Evolutionary conservation across 2,113 vertebrate species (phyloP), one percentile per base, ranked within the genome.

Genomic region (Oryzias celebensis): DNA sequence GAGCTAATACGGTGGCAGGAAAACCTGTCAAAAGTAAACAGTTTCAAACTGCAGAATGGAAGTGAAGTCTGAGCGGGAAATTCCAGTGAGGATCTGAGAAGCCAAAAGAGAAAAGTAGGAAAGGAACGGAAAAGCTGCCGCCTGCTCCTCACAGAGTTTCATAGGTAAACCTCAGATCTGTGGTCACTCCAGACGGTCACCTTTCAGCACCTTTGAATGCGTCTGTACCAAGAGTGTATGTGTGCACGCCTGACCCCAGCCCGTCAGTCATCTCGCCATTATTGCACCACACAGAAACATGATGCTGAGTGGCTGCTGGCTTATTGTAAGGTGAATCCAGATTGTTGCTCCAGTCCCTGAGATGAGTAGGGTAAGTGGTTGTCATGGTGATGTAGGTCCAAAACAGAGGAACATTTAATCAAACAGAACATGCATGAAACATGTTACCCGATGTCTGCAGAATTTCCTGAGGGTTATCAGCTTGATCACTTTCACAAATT

Each of bases 131-230:
- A 71, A 82, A 60, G 42, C 58, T 68, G 61, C 50, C 41, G 46
- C 45, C 70, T 48, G 23, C 78, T 22, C 14, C 73, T 87, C 31
- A 64, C 85, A 58, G 84, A 85, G 89, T 84, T 16, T 24, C 36
- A 42, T 26, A 58, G 31, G 58, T 73, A 73, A 69, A 71, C 68
- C 71, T 60, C 44, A 58, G 53, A 61, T 71, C 61, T 79, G 72
- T 62, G 65, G 73, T 75, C 65, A 14, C 28, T 45, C 22, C 45
- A 4, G 42, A 70, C 73, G 66, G 59, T 87, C 85, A 50, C 79
- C 80, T 75, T 50, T 55, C 86, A 85, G 64, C 86, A 83, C 86
- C 75, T 76, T 60, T 78, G 68, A 54, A 28, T 62, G 80, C 22
- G 73, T 77, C 79, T 77, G 58, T 74, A 71, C 62, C 73, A 50